Evolutionary conservation across 2,797 vertebrate species (phyloP).

Genomic region (Paramormyrops hopkinsi): DNA sequence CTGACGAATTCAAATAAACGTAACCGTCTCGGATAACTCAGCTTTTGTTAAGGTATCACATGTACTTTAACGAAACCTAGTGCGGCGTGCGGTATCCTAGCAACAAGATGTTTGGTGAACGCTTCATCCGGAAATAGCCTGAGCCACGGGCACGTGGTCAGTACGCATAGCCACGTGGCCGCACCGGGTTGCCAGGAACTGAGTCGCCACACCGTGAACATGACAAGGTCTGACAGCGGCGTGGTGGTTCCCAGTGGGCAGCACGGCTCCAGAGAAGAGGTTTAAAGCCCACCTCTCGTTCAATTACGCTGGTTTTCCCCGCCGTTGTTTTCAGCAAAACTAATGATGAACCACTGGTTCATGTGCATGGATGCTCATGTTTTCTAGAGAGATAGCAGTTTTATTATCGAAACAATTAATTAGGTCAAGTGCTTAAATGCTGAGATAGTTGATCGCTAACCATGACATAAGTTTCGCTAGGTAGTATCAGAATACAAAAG

Average conservation of each 20-base stretch:
- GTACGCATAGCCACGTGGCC: neutral
- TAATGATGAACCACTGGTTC: neutral
- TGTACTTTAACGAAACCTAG: neutral
- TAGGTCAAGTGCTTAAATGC: neutral
- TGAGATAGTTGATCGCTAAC: neutral
- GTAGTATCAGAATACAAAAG: neutral
- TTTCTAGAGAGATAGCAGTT: neutral
- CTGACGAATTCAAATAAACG: neutral
- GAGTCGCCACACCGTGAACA: neutral
- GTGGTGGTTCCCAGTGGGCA: neutral
- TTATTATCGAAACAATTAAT: neutral
- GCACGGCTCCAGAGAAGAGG: neutral
- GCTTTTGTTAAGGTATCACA: neutral
- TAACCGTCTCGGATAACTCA: neutral
- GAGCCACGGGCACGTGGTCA: neutral
- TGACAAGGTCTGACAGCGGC: neutral
- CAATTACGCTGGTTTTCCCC: neutral
- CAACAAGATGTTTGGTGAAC: neutral
- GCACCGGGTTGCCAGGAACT: neutral
- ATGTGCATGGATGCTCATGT: neutral
- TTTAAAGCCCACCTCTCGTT: neutral
- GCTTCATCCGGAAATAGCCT: neutral
- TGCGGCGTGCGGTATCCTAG: constrained; percentile 17
- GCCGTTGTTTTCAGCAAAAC: neutral
- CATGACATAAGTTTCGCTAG: neutral